Base-by-base conservation (phyloP, 2,797 vertebrate genomes). In the Melanogrammus aeglefinus region DNA sequence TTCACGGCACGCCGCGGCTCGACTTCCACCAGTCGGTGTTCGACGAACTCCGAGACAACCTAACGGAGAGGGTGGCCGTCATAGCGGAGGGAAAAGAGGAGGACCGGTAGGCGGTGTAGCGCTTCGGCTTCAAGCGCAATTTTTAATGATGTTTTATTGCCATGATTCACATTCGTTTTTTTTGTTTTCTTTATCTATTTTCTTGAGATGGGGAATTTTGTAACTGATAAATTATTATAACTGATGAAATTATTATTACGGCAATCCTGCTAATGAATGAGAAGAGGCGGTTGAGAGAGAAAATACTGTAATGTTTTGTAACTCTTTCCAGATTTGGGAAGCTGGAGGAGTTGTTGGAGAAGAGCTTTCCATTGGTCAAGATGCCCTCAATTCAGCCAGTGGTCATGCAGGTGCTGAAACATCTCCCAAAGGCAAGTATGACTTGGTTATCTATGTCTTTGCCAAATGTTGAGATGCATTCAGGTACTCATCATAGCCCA, bases 1-100 rank as follows among this genome's bases (percentile, higher is more conserved):
- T 99, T 73, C 97, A 99, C 0, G 97, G 97, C 16, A 99, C 96
- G 0, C 98, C 98, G 0, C 93, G 98, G 5, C 91, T 98, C n/a
- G 97, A 99, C 92, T 99, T 99, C 86, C 98, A 99, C 85, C 98
- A 99, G 94, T 99, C 97, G 0, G 98, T 99, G 29, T 99, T 99
- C 2, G 97, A 99, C 0, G 98, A 99, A 90, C 94, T 99, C 10
- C 88, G 97, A 1, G 98, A 99, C 14, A 99, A 99, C 86, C 90
- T 99, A 80, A 95, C 98, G 95, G 98, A 99, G 88, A 93, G 97
- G 18, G 96, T 99, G 2, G 97, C 97, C 0, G 88, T 90, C 75
- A 99, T 99, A 0, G 97, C 97, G 0, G 97, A 98, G 89, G 97
- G 97, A 36, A 99, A 97, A 57, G 96, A 95, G 0, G 96, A 97